Percentiles rank a stretch among this genome's conserved stretches.
phyloP scores from a whole-genome alignment of 2,888 invertebrate genomes.

The Tryphoninae sp. region DNA sequence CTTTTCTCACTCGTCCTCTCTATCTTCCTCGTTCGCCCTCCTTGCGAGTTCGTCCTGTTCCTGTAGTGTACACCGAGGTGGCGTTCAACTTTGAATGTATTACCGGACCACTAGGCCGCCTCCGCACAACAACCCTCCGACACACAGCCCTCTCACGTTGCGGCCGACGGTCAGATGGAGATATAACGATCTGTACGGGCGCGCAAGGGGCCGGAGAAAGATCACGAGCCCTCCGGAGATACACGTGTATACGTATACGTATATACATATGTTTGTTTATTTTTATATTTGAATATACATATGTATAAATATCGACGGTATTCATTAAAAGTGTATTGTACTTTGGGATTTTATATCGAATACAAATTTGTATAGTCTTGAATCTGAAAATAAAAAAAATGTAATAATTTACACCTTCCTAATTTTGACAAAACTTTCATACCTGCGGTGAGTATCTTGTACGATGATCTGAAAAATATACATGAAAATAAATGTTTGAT shows the following conservation, averaged over 20 bases:
- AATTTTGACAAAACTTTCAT: background rate
- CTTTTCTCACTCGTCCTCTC: constrained; percentile 15
- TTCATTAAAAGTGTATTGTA: background rate
- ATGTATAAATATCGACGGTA: background rate
- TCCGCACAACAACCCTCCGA: constrained; percentile 66
- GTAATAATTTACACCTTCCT: background rate
- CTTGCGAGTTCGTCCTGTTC: constrained; percentile 66
- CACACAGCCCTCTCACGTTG: constrained; percentile 67
- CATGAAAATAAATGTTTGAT: background rate
- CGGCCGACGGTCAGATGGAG: constrained; percentile 77
- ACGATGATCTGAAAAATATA: background rate
- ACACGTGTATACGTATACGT: constrained; percentile 68
- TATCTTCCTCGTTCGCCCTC: constrained; percentile 12
- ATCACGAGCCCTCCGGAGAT: constrained; percentile 73
- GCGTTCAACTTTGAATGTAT: constrained; percentile 80
- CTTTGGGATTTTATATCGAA: background rate
- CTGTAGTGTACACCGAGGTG: constrained; percentile 59
- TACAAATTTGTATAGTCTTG: background rate
- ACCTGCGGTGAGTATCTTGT: background rate
- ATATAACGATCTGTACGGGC: constrained; percentile 79
- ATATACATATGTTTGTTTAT: constrained; percentile 70
- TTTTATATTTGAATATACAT: constrained; percentile 64
- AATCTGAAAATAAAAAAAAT: background rate
- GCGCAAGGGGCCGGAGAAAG: constrained; percentile 70
- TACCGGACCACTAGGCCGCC: constrained; percentile 75